Percentiles rank a stretch among this genome's conserved stretches.
phyloP scores from a whole-genome alignment of 2,113 vertebrate species.

The Fulica atra region DNA sequence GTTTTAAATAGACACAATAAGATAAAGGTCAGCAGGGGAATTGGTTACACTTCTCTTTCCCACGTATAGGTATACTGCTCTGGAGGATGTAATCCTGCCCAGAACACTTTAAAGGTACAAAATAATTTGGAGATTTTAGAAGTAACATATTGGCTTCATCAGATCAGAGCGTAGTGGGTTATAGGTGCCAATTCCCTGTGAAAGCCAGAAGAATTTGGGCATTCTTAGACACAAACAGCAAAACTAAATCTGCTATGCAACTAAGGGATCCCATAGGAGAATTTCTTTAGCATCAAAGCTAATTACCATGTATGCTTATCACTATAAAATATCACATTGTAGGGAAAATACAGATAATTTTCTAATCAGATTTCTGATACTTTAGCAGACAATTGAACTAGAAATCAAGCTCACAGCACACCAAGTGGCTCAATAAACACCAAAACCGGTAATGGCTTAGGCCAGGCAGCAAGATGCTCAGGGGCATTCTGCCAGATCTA shows the following conservation, averaged over 20 bases:
- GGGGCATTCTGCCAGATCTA: neutral
- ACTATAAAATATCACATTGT: neutral
- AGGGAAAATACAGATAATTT: neutral
- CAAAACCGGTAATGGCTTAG: neutral
- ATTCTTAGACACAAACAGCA: neutral
- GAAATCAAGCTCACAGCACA: neutral
- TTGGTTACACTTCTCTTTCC: conserved; percentile 54
- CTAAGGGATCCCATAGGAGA: neutral
- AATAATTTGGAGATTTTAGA: neutral
- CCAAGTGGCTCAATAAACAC: neutral
- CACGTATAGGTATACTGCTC: neutral
- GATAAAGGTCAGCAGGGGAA: conserved; percentile 63
- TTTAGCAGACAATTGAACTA: neutral
- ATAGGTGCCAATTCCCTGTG: neutral
- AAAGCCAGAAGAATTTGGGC: neutral
- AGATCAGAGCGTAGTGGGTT: neutral
- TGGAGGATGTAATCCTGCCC: neutral
- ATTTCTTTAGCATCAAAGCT: neutral
- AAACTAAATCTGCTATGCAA: neutral
- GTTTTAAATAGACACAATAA: conserved; percentile 57
- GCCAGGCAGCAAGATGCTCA: neutral
- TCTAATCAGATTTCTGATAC: neutral
- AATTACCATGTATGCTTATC: neutral
- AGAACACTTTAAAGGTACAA: neutral
- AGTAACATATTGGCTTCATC: neutral